A percentile compares a stretch with the other conserved stretches of the same genome.
phyloP scores from a whole-genome alignment of 2,113 vertebrate genomes.

The Syngnathus typhle region DNA sequence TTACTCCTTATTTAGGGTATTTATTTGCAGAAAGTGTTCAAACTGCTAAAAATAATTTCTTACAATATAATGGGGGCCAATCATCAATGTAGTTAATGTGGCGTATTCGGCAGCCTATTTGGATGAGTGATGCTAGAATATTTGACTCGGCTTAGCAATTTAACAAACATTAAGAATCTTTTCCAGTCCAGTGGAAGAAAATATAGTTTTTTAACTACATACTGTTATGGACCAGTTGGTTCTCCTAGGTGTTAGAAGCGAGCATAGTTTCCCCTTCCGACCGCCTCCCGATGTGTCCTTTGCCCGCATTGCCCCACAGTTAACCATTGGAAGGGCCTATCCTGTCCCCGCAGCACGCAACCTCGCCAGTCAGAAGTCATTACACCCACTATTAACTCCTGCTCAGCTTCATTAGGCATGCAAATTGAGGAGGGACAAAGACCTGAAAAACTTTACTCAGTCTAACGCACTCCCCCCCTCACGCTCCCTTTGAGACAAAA shows the following conservation, averaged over 20 bases:
- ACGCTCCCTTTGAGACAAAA: constrained; percentile 36
- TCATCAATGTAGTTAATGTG: background rate
- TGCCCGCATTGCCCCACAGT: constrained; percentile 48
- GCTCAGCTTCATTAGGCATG: constrained; percentile 79
- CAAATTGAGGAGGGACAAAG: constrained; percentile 76
- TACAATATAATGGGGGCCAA: background rate
- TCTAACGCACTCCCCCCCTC: constrained; percentile 36
- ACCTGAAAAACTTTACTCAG: constrained; percentile 71
- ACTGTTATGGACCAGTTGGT: too few species aligned
- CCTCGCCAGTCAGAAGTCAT: constrained; percentile 76
- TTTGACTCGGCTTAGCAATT: background rate
- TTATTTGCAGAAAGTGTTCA: background rate
- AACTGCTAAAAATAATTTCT: background rate
- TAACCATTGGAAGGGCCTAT: constrained; percentile 47
- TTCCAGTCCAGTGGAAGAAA: background rate
- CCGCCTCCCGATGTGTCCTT: constrained; percentile 27
- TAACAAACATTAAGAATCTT: background rate
- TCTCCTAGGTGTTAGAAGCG: too few species aligned
- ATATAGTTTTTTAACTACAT: too few species aligned
- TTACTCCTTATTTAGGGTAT: background rate
- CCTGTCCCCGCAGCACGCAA: constrained; percentile 55
- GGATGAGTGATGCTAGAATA: constrained; percentile 4
- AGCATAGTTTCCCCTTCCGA: constrained; percentile 13
- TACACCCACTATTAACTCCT: constrained; percentile 78
- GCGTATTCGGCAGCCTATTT: background rate